Percentiles rank a stretch among this genome's conserved stretches.
These are phyloP conservation scores for Caenorhabditis latens DNA, from an alignment of 1,140 invertebrate species.

Conservation along the genomic window DNA sequence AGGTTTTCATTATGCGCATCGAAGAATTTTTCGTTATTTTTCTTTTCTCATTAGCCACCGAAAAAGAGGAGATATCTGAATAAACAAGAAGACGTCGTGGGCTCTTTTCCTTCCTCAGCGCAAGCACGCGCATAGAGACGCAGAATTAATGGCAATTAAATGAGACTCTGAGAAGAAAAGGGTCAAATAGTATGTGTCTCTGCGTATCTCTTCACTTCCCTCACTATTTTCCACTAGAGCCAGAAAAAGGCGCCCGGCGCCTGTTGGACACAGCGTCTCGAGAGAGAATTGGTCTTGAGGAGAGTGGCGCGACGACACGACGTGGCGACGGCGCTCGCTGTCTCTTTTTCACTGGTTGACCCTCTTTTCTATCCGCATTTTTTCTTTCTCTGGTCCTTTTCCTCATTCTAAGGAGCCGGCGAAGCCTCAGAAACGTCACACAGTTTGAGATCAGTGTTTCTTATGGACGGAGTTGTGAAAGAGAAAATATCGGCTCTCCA, in stretches of 20 bases:
- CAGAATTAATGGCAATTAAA: background rate
- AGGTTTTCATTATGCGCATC: no score
- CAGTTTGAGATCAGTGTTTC: no score
- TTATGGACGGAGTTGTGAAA: no score
- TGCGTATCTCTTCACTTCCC: no score
- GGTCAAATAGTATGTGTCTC: background rate
- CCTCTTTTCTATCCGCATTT: background rate
- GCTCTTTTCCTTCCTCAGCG: no score
- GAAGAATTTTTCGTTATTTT: no score
- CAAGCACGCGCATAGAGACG: background rate
- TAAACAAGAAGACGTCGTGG: background rate
- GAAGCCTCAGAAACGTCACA: no score
- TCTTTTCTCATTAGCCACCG: no score
- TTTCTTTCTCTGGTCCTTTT: background rate
- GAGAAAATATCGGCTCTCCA: no score
- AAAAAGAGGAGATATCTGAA: background rate
- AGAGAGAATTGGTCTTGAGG: background rate
- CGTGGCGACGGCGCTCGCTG: background rate
- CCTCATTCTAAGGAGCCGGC: background rate
- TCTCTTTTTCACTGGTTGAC: conserved; percentile 4
- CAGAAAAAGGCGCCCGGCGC: background rate
- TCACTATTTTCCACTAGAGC: background rate
- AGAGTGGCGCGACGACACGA: no score
- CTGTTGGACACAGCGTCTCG: background rate
- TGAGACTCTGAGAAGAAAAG: background rate